Evolutionary conservation across 2,797 vertebrate genomes (phyloP).

Genomic region (Xenops minutus): DNA sequence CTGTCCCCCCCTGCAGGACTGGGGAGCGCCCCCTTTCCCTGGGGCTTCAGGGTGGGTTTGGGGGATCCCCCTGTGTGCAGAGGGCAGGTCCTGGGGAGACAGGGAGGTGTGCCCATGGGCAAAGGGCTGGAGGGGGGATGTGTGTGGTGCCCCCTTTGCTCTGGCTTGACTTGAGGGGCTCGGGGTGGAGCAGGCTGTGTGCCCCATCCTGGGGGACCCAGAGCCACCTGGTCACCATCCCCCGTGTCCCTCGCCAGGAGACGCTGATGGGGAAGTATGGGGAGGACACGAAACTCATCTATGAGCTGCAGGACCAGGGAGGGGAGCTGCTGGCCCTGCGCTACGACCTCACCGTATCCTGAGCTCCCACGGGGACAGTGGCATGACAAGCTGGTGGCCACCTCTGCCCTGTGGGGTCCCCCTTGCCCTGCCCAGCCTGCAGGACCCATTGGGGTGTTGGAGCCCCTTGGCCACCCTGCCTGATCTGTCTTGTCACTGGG

Average conservation of each 20-base stretch:
- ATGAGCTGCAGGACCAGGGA: constrained; percentile 95
- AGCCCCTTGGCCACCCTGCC: background rate
- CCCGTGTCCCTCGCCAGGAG: constrained; percentile 77
- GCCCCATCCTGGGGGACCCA: rapidly evolving
- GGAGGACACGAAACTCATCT: constrained; percentile 93
- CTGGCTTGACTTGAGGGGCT: rapidly evolving
- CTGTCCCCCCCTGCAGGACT: no score
- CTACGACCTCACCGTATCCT: constrained; percentile 98
- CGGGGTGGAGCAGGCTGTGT: rapidly evolving
- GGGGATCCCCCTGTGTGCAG: background rate
- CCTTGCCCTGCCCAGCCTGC: background rate
- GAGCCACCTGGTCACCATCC: background rate
- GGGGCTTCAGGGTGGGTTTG: no score
- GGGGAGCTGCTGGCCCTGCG: constrained; percentile 94
- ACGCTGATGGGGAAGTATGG: constrained; percentile 91
- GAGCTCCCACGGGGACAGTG: background rate
- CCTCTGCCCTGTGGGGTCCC: rapidly evolving
- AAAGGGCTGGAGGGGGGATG: background rate
- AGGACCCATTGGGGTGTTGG: rapidly evolving
- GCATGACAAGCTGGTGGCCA: rapidly evolving
- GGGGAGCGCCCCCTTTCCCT: rapidly evolving
- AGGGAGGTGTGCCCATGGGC: rapidly evolving
- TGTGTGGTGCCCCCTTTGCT: background rate
- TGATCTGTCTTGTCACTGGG: background rate
- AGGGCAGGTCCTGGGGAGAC: rapidly evolving